Conservation (phyloP, 1,140 invertebrate genomes). For the Eueides isabella region DNA sequence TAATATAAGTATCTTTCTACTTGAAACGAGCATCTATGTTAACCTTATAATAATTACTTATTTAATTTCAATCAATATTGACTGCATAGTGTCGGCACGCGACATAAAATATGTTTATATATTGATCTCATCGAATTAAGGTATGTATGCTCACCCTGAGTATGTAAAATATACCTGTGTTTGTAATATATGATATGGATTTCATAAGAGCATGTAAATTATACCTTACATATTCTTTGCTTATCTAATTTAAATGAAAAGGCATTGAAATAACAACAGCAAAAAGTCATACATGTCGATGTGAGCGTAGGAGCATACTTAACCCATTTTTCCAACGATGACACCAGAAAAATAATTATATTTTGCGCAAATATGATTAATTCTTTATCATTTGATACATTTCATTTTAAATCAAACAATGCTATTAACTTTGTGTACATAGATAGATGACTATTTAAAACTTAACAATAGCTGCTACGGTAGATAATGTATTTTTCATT, state of each 20-base stretch:
- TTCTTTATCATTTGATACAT: constrained; percentile 2
- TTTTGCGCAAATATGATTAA: not conserved
- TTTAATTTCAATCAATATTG: no score
- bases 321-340: not conserved
- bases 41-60: no score
- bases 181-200: no score
- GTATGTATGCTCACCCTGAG: no score
- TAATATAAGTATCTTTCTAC: no score
- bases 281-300: not conserved
- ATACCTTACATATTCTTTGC: not conserved
- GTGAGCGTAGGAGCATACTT: not conserved
- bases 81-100: no score
- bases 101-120: no score
- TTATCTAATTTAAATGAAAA: constrained; percentile 3
- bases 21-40: no score
- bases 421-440: not conserved
- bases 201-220: no score
- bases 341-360: constrained; percentile 5
- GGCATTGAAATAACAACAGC: not conserved
- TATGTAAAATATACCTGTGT: no score
- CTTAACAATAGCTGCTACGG: not conserved
- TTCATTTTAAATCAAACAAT: not conserved
- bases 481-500: not conserved
- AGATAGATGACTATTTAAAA: not conserved
- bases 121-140: no score